phyloP scores from a whole-genome alignment of 30 jellyfish, hydroid and myxozoan species.

The Rhopilema esculentum region DNA sequence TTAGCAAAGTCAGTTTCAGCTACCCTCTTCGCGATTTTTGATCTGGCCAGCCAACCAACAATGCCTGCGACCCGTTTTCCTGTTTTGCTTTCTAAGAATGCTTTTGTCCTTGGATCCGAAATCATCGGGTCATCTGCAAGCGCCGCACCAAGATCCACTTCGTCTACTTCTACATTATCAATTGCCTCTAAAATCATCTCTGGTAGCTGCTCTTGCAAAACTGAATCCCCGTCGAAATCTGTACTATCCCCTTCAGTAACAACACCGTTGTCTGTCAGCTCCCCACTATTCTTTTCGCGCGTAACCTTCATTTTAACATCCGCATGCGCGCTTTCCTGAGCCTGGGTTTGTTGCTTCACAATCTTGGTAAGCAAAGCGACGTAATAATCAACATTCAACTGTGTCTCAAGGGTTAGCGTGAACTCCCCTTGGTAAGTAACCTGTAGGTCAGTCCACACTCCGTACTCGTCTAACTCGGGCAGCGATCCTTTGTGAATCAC shows the following conservation, averaged over 20 bases:
- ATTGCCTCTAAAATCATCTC: constrained; percentile 88
- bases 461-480: constrained; percentile 97
- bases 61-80: constrained; percentile 92
- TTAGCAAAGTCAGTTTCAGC: constrained; percentile 98
- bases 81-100: constrained; percentile 91
- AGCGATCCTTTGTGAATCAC: constrained; percentile 94
- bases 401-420: constrained; percentile 97
- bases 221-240: constrained; percentile 71
- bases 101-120: constrained; percentile 96
- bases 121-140: constrained; percentile 80
- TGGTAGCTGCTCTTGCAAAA: constrained; percentile 80
- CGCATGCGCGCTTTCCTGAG: constrained; percentile 42
- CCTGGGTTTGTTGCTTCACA: constrained; percentile 77
- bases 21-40: constrained; percentile 91
- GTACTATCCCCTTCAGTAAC: constrained; percentile 42
- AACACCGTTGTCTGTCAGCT: constrained; percentile 9
- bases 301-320: constrained; percentile 64
- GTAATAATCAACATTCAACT: constrained; percentile 91
- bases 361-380: constrained; percentile 77
- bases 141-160: constrained; percentile 69
- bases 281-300: constrained; percentile 38
- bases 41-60: constrained; percentile 98
- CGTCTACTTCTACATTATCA: constrained; percentile 74
- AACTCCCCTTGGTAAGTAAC: constrained; percentile 96
- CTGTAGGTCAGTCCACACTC: constrained; percentile 97